Conservation (phyloP, 1,140 invertebrate species). For the Rhizoglyphus robini region DNA sequence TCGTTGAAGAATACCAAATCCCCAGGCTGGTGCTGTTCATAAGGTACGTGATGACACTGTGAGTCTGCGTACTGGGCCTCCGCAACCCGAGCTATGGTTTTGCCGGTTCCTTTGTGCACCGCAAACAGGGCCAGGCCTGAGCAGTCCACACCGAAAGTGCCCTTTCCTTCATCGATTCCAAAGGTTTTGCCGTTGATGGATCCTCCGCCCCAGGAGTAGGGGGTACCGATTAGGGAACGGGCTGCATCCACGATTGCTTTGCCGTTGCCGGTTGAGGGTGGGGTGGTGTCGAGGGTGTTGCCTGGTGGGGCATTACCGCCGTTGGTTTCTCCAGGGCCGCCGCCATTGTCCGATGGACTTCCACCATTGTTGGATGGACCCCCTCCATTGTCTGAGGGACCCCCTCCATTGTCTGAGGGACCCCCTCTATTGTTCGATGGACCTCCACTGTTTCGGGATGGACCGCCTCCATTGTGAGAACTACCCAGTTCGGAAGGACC, state of each 20-base stretch:
- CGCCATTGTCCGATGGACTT: too few relatives aligned
- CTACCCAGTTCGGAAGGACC: too few relatives aligned
- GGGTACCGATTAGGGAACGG: background rate
- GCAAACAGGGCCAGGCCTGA: background rate
- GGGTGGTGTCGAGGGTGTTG: too few relatives aligned
- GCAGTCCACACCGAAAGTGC: background rate
- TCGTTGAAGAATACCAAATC: constrained; percentile 8
- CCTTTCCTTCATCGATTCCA: background rate
- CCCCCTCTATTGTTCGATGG: too few relatives aligned
- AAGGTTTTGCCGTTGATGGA: background rate
- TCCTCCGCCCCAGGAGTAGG: background rate
- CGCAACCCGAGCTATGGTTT: background rate
- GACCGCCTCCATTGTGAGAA: too few relatives aligned
- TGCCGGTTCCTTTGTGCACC: background rate
- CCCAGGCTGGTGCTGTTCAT: background rate
- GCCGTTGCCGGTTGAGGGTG: too few relatives aligned
- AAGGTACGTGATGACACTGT: background rate
- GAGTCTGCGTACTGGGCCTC: background rate
- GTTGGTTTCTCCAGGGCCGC: too few relatives aligned
- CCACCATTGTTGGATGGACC: too few relatives aligned
- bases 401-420: too few relatives aligned
- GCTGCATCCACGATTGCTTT: background rate
- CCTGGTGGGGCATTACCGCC: too few relatives aligned
- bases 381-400: too few relatives aligned
- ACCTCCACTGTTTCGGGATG: too few relatives aligned